phyloP scores from a whole-genome alignment of 2,888 invertebrate genomes.

The Synanthedon tipuliformis region DNA sequence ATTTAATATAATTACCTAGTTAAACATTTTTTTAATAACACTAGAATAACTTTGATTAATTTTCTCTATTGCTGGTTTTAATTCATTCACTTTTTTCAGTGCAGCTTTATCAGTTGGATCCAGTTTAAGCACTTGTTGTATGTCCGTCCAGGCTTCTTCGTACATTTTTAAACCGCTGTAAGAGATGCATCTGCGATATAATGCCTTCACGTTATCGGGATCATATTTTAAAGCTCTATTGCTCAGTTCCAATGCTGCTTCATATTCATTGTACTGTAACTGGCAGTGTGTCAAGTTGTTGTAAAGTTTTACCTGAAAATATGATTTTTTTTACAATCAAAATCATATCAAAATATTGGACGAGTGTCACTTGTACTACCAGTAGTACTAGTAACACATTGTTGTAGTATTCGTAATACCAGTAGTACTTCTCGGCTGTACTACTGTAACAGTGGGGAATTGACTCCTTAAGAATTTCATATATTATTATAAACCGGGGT shows the following conservation, averaged over 20 bases:
- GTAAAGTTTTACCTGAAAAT: constrained; percentile 72
- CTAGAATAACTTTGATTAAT: constrained; percentile 71
- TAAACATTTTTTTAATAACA: constrained; percentile 72
- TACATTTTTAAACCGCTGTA: constrained; percentile 72
- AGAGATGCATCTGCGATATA: constrained; percentile 87
- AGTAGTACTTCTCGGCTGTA: too few species aligned
- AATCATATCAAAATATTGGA: too few species aligned
- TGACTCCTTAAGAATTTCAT: too few species aligned
- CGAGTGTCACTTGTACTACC: too few species aligned
- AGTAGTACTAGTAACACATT: too few species aligned
- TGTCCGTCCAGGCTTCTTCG: constrained; percentile 73
- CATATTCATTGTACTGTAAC: constrained; percentile 74
- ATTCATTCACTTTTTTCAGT: constrained; percentile 66
- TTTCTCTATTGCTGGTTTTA: constrained; percentile 67
- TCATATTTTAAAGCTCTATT: constrained; percentile 82
- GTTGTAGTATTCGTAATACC: too few species aligned
- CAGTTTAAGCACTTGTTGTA: constrained; percentile 64
- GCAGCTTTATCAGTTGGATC: constrained; percentile 77
- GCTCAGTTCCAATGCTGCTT: constrained; percentile 76
- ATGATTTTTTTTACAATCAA: too few species aligned
- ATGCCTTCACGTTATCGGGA: constrained; percentile 84
- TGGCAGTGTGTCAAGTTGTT: constrained; percentile 89
- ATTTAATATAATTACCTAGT: constrained; percentile 14
- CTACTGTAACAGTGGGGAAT: too few species aligned
- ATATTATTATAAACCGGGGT: too few species aligned